phyloP scores from a whole-genome alignment of 2,113 vertebrate species.

The Mesocricetus auratus region DNA sequence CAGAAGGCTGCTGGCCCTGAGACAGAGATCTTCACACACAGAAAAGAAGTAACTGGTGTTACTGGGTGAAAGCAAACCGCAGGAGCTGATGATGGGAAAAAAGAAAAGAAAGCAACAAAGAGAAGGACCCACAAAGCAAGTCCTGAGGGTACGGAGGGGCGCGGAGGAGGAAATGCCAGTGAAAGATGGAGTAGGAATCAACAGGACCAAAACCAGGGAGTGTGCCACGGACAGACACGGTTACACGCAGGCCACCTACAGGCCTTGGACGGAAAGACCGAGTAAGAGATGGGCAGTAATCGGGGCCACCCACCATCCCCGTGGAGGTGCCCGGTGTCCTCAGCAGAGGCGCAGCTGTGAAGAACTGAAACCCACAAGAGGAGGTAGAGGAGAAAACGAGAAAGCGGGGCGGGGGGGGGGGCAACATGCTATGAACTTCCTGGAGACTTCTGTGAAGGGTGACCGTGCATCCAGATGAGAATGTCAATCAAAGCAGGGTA shows the following conservation, averaged over 20 bases:
- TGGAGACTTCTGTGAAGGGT: not conserved
- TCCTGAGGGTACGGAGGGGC: not conserved
- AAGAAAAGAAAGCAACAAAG: not conserved
- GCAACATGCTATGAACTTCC: not conserved
- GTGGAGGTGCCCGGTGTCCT: not conserved
- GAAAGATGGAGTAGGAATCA: not conserved
- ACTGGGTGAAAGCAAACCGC: not conserved
- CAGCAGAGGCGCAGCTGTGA: not conserved
- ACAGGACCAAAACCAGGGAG: not conserved
- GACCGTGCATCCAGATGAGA: not conserved
- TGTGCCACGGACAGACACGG: rapidly evolving
- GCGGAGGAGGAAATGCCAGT: not conserved
- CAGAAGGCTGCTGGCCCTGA: not conserved
- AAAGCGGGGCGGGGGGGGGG: not conserved
- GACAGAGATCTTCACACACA: not conserved
- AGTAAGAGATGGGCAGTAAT: not conserved
- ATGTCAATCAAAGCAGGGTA: not conserved
- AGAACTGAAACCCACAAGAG: not conserved
- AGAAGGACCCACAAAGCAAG: not conserved
- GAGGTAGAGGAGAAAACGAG: not conserved
- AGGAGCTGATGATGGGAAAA: not conserved
- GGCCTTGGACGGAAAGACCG: not conserved
- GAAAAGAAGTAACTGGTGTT: not conserved
- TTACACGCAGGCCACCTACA: no score
- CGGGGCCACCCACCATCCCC: not conserved